phyloP scores from a whole-genome alignment of 1,140 invertebrate species.

The Calycopis cecrops region DNA sequence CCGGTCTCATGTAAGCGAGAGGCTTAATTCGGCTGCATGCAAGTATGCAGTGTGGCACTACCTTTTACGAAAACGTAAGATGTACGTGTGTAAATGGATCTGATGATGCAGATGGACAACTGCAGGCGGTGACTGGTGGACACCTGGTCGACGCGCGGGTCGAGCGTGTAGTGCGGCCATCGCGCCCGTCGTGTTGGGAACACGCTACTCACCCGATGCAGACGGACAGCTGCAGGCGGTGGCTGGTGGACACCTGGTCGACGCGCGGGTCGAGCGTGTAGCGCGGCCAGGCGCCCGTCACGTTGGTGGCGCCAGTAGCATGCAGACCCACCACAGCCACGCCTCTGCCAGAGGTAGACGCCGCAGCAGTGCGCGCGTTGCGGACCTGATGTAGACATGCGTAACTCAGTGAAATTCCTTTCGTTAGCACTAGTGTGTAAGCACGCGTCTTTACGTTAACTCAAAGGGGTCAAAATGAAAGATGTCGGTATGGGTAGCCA shows the following conservation, averaged over 20 bases:
- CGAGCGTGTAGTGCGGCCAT: slow-evolving; percentile 92
- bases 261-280: slow-evolving; percentile 93
- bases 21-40: too few relatives aligned
- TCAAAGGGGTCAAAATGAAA: too few relatives aligned
- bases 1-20: too few relatives aligned
- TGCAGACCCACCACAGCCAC: slow-evolving; percentile 90
- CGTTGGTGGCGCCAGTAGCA: slow-evolving; percentile 90
- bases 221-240: slow-evolving; percentile 90
- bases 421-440: too few relatives aligned
- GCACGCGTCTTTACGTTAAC: too few relatives aligned
- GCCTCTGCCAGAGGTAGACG: slow-evolving; percentile 87
- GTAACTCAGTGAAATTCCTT: neutral
- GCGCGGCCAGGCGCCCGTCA: slow-evolving; percentile 91
- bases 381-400: slow-evolving; percentile 34
- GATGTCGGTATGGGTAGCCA: too few relatives aligned
- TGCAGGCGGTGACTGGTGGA: slow-evolving; percentile 89
- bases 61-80: too few relatives aligned
- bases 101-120: slow-evolving; percentile 90
- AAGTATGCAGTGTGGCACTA: too few relatives aligned
- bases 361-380: slow-evolving; percentile 69
- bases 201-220: slow-evolving; percentile 86
- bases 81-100: too few relatives aligned
- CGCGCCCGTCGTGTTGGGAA: slow-evolving; percentile 92
- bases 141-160: slow-evolving; percentile 91
- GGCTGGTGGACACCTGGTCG: slow-evolving; percentile 87